Evolutionary conservation across 2,113 vertebrate species (phyloP).

Genomic region (Ahaetulla prasina): DNA sequence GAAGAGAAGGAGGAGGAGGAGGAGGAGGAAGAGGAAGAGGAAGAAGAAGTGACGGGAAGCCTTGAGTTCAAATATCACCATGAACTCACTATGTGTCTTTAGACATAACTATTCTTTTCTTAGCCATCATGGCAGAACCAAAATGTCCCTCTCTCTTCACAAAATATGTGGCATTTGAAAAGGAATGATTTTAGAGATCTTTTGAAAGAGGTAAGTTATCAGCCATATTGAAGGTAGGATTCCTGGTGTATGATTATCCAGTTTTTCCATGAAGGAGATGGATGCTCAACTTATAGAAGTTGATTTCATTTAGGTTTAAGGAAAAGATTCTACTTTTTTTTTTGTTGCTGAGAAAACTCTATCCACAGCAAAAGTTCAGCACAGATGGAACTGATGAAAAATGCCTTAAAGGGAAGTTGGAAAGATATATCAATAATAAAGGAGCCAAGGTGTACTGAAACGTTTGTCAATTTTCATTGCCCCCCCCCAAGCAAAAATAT

Average conservation of each 20-base stretch:
- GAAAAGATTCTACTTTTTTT: neutral
- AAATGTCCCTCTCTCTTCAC: neutral
- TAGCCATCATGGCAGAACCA: neutral
- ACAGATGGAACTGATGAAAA: neutral
- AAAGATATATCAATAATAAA: neutral
- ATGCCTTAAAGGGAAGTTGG: neutral
- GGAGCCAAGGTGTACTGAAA: neutral
- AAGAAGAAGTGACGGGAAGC: neutral
- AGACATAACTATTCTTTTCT: neutral
- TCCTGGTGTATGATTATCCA: too few relatives aligned
- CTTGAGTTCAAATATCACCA: neutral
- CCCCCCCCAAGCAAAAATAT: fast-evolving
- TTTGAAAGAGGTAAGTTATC: neutral
- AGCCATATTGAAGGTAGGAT: neutral
- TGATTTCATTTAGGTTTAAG: neutral
- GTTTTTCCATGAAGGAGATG: neutral
- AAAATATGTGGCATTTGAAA: neutral
- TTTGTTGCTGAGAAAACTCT: neutral
- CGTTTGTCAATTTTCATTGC: neutral
- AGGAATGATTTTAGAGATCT: neutral
- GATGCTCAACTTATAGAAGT: neutral
- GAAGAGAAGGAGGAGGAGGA: fast-evolving
- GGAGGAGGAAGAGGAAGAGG: fast-evolving
- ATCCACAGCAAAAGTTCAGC: neutral
- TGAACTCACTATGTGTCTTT: neutral